Conservation (phyloP, 2,797 vertebrate species). For the Megalops cyprinoides region DNA sequence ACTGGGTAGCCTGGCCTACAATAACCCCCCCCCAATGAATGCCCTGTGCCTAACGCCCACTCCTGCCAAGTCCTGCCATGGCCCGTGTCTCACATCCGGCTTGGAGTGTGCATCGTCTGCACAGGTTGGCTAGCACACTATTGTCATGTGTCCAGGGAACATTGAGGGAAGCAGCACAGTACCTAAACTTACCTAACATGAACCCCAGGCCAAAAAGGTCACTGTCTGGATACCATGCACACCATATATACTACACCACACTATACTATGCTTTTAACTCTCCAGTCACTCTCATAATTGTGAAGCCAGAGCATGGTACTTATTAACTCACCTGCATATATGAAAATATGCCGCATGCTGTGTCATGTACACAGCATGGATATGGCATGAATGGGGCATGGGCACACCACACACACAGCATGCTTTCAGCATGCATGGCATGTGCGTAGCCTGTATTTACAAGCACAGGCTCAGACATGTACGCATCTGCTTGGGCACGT, state of each 20-base stretch:
- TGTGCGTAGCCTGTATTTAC: no score
- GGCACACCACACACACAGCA: no score
- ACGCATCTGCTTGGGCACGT: no score
- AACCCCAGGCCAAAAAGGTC: neutral
- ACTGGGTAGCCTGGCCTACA: conserved; percentile 35
- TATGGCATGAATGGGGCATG: neutral
- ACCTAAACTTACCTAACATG: neutral
- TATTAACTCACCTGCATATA: no score
- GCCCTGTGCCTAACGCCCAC: neutral
- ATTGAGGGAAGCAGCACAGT: neutral
- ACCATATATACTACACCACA: neutral
- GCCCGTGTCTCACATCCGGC: neutral
- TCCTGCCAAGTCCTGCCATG: neutral
- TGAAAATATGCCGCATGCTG: neutral
- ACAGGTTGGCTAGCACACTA: no score
- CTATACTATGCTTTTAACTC: neutral
- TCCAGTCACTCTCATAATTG: neutral
- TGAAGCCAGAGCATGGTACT: neutral
- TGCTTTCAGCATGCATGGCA: no score
- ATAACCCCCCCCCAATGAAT: conserved; percentile 10
- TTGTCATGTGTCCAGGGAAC: neutral
- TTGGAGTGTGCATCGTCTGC: neutral
- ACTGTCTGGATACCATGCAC: neutral
- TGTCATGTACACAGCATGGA: neutral
- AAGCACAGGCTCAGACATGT: no score